A percentile compares a stretch with the other conserved stretches of the same genome.
Evolutionary conservation across 2,797 vertebrate genomes (phyloP).

Genomic region (Sebastes nivosus): DNA sequence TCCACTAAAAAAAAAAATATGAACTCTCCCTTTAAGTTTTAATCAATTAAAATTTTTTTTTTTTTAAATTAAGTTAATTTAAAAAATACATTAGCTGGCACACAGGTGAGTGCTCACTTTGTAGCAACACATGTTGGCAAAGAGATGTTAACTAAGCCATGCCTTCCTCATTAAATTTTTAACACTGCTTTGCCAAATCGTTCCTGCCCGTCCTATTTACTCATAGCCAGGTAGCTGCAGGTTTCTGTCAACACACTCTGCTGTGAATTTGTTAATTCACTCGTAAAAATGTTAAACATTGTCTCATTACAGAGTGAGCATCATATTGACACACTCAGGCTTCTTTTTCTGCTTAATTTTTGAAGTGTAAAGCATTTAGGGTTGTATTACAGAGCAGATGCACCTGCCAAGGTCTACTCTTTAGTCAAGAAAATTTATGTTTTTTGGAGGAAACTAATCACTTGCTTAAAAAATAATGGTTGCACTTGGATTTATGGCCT

Average conservation of each 20-base stretch:
- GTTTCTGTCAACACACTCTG: neutral
- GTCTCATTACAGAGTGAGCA: neutral
- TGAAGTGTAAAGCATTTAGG: neutral
- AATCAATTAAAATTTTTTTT: no score
- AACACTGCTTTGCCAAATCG: neutral
- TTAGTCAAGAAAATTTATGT: neutral
- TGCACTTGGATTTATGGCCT: neutral
- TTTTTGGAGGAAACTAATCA: neutral
- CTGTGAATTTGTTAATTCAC: neutral
- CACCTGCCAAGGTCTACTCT: neutral
- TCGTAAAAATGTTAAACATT: neutral
- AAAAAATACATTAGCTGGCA: neutral
- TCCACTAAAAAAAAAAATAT: no score
- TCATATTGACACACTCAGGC: neutral
- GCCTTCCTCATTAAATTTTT: neutral
- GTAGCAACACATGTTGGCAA: slow-evolving; percentile 14
- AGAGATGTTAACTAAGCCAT: neutral
- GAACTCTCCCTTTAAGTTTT: no score
- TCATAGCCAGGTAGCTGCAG: neutral
- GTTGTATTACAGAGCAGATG: neutral
- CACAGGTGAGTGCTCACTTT: neutral
- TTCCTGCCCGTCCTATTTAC: slow-evolving; percentile 3
- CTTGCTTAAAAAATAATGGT: neutral
- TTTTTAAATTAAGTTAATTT: no score
- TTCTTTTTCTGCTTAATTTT: neutral